These are phyloP conservation scores for Leucoma salicis DNA, from an alignment of 2,888 invertebrate species.

Conservation along the genomic window DNA sequence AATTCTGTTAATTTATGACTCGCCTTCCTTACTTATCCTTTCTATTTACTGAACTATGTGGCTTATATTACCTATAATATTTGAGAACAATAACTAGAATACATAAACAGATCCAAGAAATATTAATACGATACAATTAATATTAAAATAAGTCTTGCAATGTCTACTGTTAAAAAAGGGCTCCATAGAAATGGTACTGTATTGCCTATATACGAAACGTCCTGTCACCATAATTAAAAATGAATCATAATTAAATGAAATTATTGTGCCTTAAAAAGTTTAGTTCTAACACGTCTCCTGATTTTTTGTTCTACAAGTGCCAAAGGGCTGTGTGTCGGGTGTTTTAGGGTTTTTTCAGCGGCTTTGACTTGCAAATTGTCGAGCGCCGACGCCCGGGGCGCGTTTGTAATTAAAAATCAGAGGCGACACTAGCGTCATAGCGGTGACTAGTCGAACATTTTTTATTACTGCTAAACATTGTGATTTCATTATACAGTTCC, in stretches of 20 bases:
- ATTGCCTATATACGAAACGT: no score
- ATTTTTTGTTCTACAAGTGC: slow-evolving; percentile 47
- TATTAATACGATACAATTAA: no score
- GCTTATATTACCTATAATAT: no score
- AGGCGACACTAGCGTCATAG: slow-evolving; percentile 42
- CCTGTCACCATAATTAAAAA: no score
- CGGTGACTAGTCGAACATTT: slow-evolving; percentile 46
- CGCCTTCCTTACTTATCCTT: no score
- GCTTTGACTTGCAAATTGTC: slow-evolving; percentile 80
- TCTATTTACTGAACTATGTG: no score
- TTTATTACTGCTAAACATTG: background rate
- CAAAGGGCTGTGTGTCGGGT: slow-evolving; percentile 76
- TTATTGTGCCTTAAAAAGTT: slow-evolving; percentile 1
- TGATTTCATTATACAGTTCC: background rate
- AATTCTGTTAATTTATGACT: no score
- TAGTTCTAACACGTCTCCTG: slow-evolving; percentile 5
- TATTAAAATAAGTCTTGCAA: no score
- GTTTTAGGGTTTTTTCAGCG: slow-evolving; percentile 79
- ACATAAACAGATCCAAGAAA: no score
- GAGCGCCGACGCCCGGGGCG: slow-evolving; percentile 42
- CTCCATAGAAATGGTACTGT: no score
- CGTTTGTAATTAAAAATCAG: slow-evolving; percentile 69
- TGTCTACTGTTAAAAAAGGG: no score
- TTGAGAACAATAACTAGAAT: no score
- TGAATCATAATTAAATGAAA: background rate